Conservation (phyloP, 2,113 vertebrate species). For the Rhinolophus sinicus region DNA sequence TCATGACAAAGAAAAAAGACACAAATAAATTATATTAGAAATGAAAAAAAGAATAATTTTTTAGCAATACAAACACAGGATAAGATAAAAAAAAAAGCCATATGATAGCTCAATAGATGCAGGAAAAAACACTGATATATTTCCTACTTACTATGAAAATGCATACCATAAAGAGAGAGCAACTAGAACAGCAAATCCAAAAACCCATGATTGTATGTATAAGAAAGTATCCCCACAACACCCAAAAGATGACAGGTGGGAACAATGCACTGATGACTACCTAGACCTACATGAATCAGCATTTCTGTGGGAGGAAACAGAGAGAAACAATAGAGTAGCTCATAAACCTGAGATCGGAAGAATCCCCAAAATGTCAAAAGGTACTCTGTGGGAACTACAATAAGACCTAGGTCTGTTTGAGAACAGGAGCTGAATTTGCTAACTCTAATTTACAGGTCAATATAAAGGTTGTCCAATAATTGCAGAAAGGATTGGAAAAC, state of each 20-base stretch:
- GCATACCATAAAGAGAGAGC: not conserved
- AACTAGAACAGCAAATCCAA: not conserved
- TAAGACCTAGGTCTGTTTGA: not conserved
- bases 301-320: not conserved
- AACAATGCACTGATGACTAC: not conserved
- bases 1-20: not conserved
- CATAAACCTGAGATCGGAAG: not conserved
- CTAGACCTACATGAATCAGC: too few species aligned
- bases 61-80: slow-evolving; percentile 2
- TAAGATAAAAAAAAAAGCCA: slow-evolving; percentile 4
- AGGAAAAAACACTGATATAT: not conserved
- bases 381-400: not conserved
- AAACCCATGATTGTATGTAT: not conserved
- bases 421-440: not conserved
- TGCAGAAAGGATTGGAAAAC: not conserved
- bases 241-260: not conserved
- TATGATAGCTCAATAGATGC: not conserved
- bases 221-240: not conserved
- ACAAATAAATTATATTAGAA: not conserved
- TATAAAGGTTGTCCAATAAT: not conserved
- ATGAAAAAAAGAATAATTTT: slow-evolving; percentile 10
- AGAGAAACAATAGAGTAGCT: not conserved
- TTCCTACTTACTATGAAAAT: not conserved
- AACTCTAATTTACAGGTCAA: not conserved
- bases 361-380: not conserved